Percentiles rank a stretch among this genome's conserved stretches.
Conservation (phyloP, 2,888 invertebrate genomes). For the Sinohyriopsis cumingii region DNA sequence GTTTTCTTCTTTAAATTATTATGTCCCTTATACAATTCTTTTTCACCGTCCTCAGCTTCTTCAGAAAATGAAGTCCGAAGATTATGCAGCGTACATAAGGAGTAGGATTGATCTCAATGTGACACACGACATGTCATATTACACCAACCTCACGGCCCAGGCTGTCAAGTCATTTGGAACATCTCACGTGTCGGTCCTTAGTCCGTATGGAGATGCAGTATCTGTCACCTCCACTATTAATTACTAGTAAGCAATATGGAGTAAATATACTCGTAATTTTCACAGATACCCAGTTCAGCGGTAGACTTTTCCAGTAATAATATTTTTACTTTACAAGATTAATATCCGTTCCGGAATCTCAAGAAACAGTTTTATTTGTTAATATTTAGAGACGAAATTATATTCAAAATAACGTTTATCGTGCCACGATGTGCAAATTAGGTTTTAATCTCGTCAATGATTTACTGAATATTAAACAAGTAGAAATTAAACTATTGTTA, state of each 20-base stretch:
- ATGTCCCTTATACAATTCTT: background rate
- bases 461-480: too few species aligned
- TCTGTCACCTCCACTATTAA: constrained; percentile 69
- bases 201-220: constrained; percentile 68
- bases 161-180: constrained; percentile 70
- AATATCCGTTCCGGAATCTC: too few species aligned
- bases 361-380: too few species aligned
- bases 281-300: too few species aligned
- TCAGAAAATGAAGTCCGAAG: constrained; percentile 52
- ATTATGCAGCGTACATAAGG: constrained; percentile 48
- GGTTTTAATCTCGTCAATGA: too few species aligned
- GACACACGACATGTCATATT: constrained; percentile 58
- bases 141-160: constrained; percentile 42
- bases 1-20: background rate
- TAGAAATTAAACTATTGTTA: too few species aligned
- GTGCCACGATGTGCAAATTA: too few species aligned
- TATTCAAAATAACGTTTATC: too few species aligned
- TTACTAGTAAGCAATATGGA: constrained; percentile 54
- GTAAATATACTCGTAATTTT: background rate
- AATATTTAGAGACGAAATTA: too few species aligned
- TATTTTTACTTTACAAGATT: too few species aligned
- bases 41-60: constrained; percentile 48
- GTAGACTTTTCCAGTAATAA: too few species aligned
- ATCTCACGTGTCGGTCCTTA: constrained; percentile 65
- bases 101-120: constrained; percentile 47